phyloP scores from a whole-genome alignment of 2,113 vertebrate genomes.

The Varanus komodoensis region DNA sequence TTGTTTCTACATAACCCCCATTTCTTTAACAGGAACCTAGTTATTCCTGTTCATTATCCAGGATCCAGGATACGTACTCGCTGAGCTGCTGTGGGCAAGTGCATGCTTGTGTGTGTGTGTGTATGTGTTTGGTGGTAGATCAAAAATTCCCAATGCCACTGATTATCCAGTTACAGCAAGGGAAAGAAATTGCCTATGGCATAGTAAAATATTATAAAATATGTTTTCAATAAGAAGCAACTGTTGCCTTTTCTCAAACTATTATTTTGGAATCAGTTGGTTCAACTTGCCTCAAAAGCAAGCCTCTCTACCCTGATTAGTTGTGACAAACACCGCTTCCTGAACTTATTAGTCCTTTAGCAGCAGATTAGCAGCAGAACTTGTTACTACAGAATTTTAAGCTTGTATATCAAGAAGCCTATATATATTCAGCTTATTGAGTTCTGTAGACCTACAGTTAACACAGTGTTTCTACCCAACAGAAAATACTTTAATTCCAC shows the following conservation, averaged over 20 bases:
- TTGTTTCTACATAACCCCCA: background rate
- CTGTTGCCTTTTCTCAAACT: conserved; percentile 50
- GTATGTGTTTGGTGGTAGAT: background rate
- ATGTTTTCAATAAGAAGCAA: conserved; percentile 54
- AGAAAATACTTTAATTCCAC: background rate
- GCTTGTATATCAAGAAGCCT: conserved; percentile 54
- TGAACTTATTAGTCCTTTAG: conserved; percentile 66
- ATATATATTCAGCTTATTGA: no score
- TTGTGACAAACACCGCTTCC: conserved; percentile 65
- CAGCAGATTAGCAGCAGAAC: conserved; percentile 67
- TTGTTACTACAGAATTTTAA: conserved; percentile 53
- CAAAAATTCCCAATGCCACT: conserved; percentile 45
- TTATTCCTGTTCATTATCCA: no score
- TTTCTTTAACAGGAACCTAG: background rate
- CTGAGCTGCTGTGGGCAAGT: background rate
- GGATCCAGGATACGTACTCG: background rate
- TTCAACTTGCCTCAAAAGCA: conserved; percentile 55
- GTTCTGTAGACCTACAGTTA: conserved; percentile 29
- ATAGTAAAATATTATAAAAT: conserved; percentile 53
- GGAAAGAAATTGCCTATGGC: conserved; percentile 48
- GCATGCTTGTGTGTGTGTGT: background rate
- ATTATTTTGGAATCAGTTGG: conserved; percentile 74
- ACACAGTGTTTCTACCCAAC: conserved; percentile 6
- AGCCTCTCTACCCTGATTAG: conserved; percentile 60
- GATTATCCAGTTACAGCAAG: conserved; percentile 41